Evolutionary conservation across 2,113 vertebrate species (phyloP).

Genomic region (Centrocercus urophasianus): DNA sequence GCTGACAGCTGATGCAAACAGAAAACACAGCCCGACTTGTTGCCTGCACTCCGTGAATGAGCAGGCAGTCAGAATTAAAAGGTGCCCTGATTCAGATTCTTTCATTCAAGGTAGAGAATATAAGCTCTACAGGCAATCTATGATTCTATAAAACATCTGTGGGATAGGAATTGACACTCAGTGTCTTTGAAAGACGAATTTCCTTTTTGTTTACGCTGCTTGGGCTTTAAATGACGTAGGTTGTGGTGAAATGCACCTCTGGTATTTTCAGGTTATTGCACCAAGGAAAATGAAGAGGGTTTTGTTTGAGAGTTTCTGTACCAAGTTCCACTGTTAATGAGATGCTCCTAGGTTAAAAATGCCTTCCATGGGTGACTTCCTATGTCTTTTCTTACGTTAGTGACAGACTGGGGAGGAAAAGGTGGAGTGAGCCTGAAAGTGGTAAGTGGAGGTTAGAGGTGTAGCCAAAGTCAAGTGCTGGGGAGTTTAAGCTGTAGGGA

Average conservation of each 20-base stretch:
- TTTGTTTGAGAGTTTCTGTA: conserved; percentile 11
- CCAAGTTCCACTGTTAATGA: conserved; percentile 2
- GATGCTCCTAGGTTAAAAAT: conserved; percentile 50
- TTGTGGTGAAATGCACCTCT: neutral
- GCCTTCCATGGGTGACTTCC: conserved; percentile 21
- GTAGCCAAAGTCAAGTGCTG: conserved; percentile 68
- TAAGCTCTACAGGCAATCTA: neutral
- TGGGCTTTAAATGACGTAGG: neutral
- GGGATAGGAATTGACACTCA: neutral
- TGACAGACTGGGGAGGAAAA: conserved; percentile 40
- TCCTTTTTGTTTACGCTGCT: neutral
- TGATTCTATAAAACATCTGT: neutral
- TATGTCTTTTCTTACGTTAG: conserved; percentile 14
- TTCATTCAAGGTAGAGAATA: neutral
- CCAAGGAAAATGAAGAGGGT: neutral
- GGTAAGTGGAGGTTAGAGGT: conserved; percentile 67
- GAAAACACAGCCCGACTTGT: neutral
- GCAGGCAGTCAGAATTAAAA: neutral
- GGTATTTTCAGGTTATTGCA: neutral
- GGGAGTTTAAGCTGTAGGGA: conserved; percentile 62
- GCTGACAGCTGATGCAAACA: neutral
- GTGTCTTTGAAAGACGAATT: neutral
- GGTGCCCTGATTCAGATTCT: neutral
- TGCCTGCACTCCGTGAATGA: neutral
- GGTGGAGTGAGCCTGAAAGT: conserved; percentile 22